Percentiles rank a stretch among this genome's conserved stretches.
phyloP scores from a whole-genome alignment of 2,888 invertebrate genomes.

The Rambutsinella grinnellia region DNA sequence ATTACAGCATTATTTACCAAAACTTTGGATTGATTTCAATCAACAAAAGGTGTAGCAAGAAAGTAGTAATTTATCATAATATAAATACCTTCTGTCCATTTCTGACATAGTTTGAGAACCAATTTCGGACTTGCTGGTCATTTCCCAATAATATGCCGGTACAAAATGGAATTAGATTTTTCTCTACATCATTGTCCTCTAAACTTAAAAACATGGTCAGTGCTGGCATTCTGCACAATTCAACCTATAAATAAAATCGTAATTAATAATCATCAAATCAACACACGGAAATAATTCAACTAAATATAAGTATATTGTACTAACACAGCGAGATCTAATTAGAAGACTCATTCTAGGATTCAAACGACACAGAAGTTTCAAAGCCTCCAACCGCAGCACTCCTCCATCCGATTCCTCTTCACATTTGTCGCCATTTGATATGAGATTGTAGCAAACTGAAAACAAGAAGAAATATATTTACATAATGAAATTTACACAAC shows the following conservation, averaged over 20 bases:
- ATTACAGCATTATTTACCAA: constrained; percentile 5
- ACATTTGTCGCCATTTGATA: constrained; percentile 86
- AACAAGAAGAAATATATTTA: background rate
- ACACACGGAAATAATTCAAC: background rate
- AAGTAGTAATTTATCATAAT: background rate
- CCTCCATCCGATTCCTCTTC: constrained; percentile 90
- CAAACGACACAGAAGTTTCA: constrained; percentile 87
- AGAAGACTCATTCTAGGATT: constrained; percentile 89
- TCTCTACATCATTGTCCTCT: constrained; percentile 60
- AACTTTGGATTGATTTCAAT: background rate
- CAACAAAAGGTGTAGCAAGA: too few relatives aligned
- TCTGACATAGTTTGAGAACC: constrained; percentile 93
- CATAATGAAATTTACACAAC: constrained; percentile 9
- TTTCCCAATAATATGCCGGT: constrained; percentile 91
- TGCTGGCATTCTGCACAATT: constrained; percentile 90
- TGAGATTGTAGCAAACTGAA: constrained; percentile 84
- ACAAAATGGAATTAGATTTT: constrained; percentile 83
- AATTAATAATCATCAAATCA: background rate
- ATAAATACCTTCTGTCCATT: constrained; percentile 80
- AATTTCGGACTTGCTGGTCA: constrained; percentile 88
- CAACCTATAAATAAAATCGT: constrained; percentile 72
- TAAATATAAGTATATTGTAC: constrained; percentile 66
- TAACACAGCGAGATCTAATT: constrained; percentile 86
- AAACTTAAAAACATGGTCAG: constrained; percentile 87
- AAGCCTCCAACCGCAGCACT: constrained; percentile 79